Evolutionary conservation across 2,113 vertebrate species (phyloP).

Genomic region (Prionailurus viverrinus): DNA sequence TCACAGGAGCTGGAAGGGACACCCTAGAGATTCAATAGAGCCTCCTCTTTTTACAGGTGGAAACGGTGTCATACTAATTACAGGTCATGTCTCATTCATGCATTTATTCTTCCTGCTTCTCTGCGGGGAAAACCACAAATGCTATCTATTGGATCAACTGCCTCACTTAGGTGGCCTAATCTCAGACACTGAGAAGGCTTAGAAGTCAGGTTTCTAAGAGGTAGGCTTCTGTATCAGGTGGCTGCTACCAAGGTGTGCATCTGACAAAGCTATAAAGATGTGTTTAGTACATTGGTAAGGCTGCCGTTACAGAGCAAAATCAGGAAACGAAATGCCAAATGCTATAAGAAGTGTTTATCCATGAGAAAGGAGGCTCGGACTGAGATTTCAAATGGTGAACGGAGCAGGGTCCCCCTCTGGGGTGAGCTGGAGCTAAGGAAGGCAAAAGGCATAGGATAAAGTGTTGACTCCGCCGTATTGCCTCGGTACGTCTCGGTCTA

Average conservation of each 20-base stretch:
- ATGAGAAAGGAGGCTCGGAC: not conserved
- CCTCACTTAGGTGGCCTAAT: not conserved
- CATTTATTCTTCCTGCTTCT: conserved; percentile 9
- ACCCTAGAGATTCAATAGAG: not conserved
- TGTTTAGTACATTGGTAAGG: not conserved
- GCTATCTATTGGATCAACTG: not conserved
- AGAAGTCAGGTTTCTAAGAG: not conserved
- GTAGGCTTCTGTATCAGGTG: not conserved
- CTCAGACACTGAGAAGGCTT: not conserved
- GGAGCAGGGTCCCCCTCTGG: not conserved
- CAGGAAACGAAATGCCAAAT: not conserved
- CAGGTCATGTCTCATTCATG: not conserved
- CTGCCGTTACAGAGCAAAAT: conserved; percentile 33
- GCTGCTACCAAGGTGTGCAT: not conserved
- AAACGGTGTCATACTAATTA: not conserved
- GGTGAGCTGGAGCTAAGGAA: not conserved
- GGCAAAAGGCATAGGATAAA: not conserved
- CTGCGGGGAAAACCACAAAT: not conserved
- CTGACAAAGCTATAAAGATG: not conserved
- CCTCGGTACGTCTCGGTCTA: not conserved
- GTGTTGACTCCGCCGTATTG: not conserved
- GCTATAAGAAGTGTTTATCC: not conserved
- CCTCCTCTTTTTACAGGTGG: not conserved
- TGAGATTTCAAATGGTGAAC: not conserved
- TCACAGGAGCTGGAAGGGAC: not conserved